Conservation (phyloP, 2,888 invertebrate genomes). For the Dioctria linearis region DNA sequence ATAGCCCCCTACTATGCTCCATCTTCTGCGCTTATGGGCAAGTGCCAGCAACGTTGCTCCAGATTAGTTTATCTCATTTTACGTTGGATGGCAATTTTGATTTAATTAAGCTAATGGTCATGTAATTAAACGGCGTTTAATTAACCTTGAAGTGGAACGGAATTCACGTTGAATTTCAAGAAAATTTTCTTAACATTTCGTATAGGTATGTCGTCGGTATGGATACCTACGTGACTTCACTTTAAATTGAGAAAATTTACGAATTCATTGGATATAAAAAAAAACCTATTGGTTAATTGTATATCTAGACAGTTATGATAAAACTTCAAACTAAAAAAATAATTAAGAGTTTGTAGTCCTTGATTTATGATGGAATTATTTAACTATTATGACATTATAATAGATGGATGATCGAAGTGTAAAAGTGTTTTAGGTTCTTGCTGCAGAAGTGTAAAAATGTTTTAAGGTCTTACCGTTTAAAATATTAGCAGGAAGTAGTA, state of each 20-base stretch:
- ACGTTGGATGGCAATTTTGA: conserved; percentile 49
- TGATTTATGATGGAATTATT: too few relatives aligned
- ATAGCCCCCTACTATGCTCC: conserved; percentile 1
- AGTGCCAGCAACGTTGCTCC: conserved; percentile 10
- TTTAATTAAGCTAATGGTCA: conserved; percentile 51
- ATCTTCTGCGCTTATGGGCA: conserved; percentile 5
- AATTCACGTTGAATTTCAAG: conserved; percentile 20
- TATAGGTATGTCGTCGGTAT: neutral
- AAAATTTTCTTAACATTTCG: neutral
- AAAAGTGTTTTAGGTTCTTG: too few relatives aligned
- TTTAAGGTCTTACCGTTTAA: too few relatives aligned
- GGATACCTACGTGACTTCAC: neutral
- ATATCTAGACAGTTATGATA: conserved; percentile 20
- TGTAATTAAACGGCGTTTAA: conserved; percentile 50
- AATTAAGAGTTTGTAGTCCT: too few relatives aligned
- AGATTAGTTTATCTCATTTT: conserved; percentile 27
- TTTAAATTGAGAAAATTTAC: neutral
- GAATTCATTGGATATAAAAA: neutral
- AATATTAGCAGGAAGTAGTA: too few relatives aligned
- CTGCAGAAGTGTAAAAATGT: too few relatives aligned
- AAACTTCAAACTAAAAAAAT: neutral
- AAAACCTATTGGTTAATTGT: conserved; percentile 24
- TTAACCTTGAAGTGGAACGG: conserved; percentile 38
- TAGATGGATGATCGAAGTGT: too few relatives aligned
- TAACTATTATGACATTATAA: too few relatives aligned